Evolutionary conservation across 2,113 vertebrate species (phyloP).

Genomic region (Hystrix brachyura): DNA sequence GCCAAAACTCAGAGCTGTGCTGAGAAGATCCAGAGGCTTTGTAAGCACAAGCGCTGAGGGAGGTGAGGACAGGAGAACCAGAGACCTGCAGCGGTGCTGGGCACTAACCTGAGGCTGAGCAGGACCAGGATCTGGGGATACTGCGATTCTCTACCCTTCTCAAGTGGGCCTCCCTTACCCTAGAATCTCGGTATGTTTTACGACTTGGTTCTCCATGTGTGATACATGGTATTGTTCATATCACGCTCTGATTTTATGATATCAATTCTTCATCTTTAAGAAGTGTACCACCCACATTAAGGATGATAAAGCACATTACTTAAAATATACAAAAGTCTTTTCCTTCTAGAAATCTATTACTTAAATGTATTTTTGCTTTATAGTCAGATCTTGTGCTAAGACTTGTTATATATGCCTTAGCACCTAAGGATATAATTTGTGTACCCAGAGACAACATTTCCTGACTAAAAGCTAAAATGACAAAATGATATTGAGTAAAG

Average conservation of each 20-base stretch:
- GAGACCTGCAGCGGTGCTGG: not conserved
- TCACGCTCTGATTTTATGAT: not conserved
- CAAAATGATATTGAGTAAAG: not conserved
- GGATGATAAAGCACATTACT: not conserved
- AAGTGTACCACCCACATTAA: not conserved
- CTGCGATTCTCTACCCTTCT: not conserved
- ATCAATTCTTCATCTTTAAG: constrained; percentile 49
- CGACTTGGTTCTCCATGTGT: not conserved
- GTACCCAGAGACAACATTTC: not conserved
- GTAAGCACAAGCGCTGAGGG: not conserved
- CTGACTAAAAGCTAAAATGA: constrained; percentile 46
- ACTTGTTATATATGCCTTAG: not conserved
- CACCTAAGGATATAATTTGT: not conserved
- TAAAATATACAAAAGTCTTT: not conserved
- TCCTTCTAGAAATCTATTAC: not conserved
- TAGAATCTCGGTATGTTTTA: not conserved
- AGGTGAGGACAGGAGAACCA: too few relatives aligned
- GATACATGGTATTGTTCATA: not conserved
- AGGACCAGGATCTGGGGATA: not conserved
- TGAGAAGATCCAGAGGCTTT: not conserved
- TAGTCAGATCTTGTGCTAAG: not conserved
- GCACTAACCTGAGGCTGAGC: not conserved
- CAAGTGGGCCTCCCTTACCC: not conserved
- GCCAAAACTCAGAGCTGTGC: not conserved
- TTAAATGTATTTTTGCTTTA: not conserved